Percentiles rank a stretch among this genome's conserved stretches.
These are phyloP conservation scores for Syngnathus acus DNA, from an alignment of 2,797 vertebrate genomes.

Conservation along the genomic window DNA sequence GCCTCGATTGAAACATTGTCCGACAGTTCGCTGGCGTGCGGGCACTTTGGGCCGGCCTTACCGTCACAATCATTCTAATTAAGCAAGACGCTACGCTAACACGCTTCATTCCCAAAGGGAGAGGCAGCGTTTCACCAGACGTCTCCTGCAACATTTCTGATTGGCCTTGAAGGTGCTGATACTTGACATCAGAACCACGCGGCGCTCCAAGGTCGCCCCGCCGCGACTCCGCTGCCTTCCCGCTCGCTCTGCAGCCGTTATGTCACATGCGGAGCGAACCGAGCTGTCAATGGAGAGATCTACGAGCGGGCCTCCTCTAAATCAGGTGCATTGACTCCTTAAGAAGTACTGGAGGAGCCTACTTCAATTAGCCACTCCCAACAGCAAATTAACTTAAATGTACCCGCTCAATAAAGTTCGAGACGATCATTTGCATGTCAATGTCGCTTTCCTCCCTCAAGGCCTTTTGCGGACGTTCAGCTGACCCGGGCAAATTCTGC, in stretches of 20 bases:
- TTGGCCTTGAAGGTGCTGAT: conserved; percentile 55
- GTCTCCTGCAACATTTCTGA: conserved; percentile 68
- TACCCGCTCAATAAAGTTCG: conserved; percentile 71
- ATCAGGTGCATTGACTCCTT: conserved; percentile 74
- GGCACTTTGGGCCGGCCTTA: no score
- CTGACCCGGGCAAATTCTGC: conserved; percentile 55
- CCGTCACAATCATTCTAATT: conserved; percentile 19
- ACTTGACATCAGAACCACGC: conserved; percentile 48
- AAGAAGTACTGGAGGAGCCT: conserved; percentile 71
- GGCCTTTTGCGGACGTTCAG: conserved; percentile 56
- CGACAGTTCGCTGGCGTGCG: no score
- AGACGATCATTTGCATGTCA: conserved; percentile 74
- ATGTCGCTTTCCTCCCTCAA: conserved; percentile 58
- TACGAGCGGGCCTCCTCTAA: conserved; percentile 68
- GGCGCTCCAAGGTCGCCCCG: conserved; percentile 18
- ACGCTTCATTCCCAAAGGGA: conserved; percentile 44
- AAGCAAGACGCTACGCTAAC: conserved; percentile 42
- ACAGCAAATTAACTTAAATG: conserved; percentile 77
- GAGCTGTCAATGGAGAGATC: conserved; percentile 69
- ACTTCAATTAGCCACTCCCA: conserved; percentile 76
- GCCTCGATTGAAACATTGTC: no score
- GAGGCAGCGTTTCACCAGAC: conserved; percentile 57
- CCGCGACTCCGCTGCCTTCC: conserved; percentile 16
- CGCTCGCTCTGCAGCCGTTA: conserved; percentile 43
- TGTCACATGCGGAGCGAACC: conserved; percentile 62